phyloP scores from a whole-genome alignment of 2,888 invertebrate genomes.

The Calliopum simillimum region DNA sequence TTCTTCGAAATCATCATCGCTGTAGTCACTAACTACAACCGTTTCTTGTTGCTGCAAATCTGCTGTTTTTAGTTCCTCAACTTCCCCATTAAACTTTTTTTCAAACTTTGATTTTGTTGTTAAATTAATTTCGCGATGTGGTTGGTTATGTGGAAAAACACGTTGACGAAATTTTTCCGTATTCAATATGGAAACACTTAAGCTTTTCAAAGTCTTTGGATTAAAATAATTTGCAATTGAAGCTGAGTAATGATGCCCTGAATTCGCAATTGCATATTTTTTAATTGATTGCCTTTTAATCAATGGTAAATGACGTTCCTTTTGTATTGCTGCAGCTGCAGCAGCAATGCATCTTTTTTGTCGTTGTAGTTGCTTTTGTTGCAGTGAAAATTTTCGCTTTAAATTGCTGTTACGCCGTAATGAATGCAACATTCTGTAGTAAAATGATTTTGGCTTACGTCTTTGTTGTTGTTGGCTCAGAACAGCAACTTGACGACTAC shows the following conservation, averaged over 20 bases:
- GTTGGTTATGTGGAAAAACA: constrained; percentile 16
- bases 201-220: constrained; percentile 53
- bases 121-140: not conserved
- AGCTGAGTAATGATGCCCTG: no score
- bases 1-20: no score
- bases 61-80: not conserved
- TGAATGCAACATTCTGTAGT: constrained; percentile 51
- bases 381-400: not conserved
- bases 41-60: not conserved
- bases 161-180: constrained; percentile 50
- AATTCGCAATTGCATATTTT: constrained; percentile 38
- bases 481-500: no score
- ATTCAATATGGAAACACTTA: constrained; percentile 52
- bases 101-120: not conserved
- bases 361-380: no score
- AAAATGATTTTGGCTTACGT: constrained; percentile 43
- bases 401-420: constrained; percentile 23
- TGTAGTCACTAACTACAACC: no score
- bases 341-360: constrained; percentile 29
- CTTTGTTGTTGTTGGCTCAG: not conserved
- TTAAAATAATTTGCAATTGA: constrained; percentile 30
- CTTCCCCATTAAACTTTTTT: not conserved
- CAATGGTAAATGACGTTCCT: constrained; percentile 50
- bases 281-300: constrained; percentile 55
- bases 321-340: constrained; percentile 15